phyloP scores from a whole-genome alignment of 2,113 vertebrate species.

The Coptodon bakossiorum region DNA sequence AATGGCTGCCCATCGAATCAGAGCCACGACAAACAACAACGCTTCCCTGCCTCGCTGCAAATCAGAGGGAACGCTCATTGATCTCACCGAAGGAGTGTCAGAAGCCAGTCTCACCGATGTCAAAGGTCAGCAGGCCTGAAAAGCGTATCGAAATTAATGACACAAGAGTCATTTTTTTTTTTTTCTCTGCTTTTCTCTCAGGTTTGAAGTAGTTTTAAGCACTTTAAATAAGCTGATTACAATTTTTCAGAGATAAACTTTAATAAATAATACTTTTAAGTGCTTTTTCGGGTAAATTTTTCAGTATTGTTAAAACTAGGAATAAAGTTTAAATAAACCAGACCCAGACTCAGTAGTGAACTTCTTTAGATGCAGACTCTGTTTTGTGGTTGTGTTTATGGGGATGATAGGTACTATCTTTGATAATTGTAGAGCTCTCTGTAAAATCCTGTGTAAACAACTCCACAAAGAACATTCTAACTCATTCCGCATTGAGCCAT shows the following conservation, averaged over 20 bases:
- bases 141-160: neutral
- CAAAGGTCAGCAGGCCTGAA: constrained; percentile 77
- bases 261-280: neutral
- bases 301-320: neutral
- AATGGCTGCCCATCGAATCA: constrained; percentile 95
- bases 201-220: neutral
- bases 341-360: neutral
- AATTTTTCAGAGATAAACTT: neutral
- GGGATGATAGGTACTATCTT: neutral
- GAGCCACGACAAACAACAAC: constrained; percentile 80
- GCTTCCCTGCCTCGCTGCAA: constrained; percentile 85
- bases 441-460: neutral
- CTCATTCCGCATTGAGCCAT: neutral
- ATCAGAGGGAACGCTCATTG: constrained; percentile 91
- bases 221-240: neutral
- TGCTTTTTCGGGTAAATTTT: neutral
- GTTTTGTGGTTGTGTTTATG: neutral
- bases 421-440: neutral
- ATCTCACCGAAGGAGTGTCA: constrained; percentile 78
- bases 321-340: neutral
- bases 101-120: constrained; percentile 81
- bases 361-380: neutral
- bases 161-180: neutral
- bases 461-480: neutral
- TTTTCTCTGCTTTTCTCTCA: neutral